phyloP scores from a whole-genome alignment of 1,140 invertebrate genomes.

The Andrena cerasifolii region DNA sequence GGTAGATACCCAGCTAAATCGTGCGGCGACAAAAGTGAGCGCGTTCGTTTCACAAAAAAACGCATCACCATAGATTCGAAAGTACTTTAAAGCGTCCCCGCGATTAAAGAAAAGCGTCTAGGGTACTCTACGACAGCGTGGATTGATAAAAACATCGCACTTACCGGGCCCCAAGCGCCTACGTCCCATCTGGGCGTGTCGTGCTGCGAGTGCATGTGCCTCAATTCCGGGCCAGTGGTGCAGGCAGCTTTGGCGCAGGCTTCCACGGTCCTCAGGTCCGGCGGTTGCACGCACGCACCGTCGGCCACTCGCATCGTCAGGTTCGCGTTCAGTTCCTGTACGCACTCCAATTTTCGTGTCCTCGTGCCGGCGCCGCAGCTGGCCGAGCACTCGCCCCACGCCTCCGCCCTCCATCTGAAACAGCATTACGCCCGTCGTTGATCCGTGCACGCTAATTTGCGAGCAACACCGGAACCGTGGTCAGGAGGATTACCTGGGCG shows the following conservation, averaged over 20 bases:
- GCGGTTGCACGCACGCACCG: slow-evolving; percentile 78
- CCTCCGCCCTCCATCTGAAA: slow-evolving; percentile 72
- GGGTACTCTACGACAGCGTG: neutral
- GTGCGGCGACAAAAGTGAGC: neutral
- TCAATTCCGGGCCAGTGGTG: slow-evolving; percentile 68
- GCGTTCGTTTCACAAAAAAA: slow-evolving; percentile 3
- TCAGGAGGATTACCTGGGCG: slow-evolving; percentile 81
- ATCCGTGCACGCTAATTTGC: neutral
- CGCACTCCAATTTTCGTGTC: slow-evolving; percentile 82
- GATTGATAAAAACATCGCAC: slow-evolving; percentile 14
- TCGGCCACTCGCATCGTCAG: slow-evolving; percentile 81
- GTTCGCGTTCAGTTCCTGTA: slow-evolving; percentile 80
- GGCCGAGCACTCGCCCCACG: slow-evolving; percentile 84
- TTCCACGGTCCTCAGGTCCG: slow-evolving; percentile 72
- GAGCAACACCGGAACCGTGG: neutral
- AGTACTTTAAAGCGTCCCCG: neutral
- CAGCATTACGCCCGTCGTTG: slow-evolving; percentile 3
- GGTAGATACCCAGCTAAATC: too few species aligned
- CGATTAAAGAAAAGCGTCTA: neutral
- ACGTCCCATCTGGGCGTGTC: slow-evolving; percentile 74
- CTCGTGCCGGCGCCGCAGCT: slow-evolving; percentile 87
- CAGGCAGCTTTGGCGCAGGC: slow-evolving; percentile 71
- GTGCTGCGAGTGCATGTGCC: slow-evolving; percentile 70
- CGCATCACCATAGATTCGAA: neutral
- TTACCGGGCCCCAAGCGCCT: slow-evolving; percentile 74